Conservation (phyloP, 2,888 invertebrate genomes). For the Cataglyphis livida region DNA sequence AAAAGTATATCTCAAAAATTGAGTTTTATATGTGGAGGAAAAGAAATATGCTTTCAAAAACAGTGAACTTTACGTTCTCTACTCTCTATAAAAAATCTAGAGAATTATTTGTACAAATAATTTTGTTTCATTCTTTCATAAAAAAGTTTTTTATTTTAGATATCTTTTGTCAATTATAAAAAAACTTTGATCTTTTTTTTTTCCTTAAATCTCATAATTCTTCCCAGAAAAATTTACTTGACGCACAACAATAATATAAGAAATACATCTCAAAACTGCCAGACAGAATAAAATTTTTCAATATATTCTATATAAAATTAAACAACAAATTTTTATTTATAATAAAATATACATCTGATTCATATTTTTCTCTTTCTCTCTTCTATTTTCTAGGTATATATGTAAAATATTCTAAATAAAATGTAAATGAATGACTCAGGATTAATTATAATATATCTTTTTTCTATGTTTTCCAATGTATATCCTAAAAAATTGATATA, state of each 20-base stretch:
- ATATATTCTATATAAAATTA: neutral
- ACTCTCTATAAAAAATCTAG: neutral
- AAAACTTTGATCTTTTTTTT: neutral
- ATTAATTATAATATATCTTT: neutral
- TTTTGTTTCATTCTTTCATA: neutral
- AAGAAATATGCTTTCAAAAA: neutral
- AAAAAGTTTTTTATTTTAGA: neutral
- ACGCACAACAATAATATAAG: slow-evolving; percentile 30
- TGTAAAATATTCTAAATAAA: slow-evolving; percentile 31
- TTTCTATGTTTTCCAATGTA: neutral
- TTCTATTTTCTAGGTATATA: slow-evolving; percentile 1
- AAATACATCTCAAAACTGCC: slow-evolving; percentile 31
- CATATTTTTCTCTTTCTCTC: slow-evolving; percentile 4
- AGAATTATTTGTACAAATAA: neutral
- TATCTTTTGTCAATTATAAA: neutral
- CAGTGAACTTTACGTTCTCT: neutral
- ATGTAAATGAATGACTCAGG: neutral
- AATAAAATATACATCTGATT: neutral
- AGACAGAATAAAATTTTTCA: slow-evolving; percentile 11
- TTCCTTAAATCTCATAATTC: neutral
- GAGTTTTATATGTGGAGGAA: neutral
- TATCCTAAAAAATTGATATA: neutral
- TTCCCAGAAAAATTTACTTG: slow-evolving; percentile 7
- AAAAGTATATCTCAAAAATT: neutral
- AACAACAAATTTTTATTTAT: slow-evolving; percentile 8